Base-by-base conservation (phyloP, 2,797 vertebrate species). In the Squalus acanthias region DNA sequence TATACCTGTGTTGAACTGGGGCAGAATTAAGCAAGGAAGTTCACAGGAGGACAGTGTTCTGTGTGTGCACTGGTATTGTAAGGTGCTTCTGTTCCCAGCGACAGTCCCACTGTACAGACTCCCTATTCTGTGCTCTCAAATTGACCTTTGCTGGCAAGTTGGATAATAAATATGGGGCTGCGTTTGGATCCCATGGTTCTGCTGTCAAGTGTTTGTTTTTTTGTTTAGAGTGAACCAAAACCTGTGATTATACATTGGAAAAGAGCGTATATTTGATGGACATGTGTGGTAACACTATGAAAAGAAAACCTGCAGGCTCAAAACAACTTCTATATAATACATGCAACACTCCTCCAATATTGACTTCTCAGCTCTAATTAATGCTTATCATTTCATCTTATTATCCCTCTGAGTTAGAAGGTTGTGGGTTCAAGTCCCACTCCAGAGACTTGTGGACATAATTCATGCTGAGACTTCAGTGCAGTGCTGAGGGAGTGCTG, bases 231-330 rank as follows among this genome's bases (percentile, higher is more conserved):
- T 8, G 60, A 92, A 92, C 60, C 33, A 92, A 92, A n/a, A 17
- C 46, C 93, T 95, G 22, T 93, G 92, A 94, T 94, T 94, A 94
- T 53, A 72, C 22, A 72, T 46, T 46, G 65, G 60, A 89, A 89
- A 57, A 29, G 29, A 29, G 15, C 6, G 46, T 85, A 7, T 50
- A 50, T 85, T 46, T 89, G 53, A 60, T 60, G 87, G 26, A 24
- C 26, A 60, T 60, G 50, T 89, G 87, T 50, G 39, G 39, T 82
- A 17, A 20, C 57, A 60, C 53, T 33, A 60, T 24, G 65, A 15
- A 70, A 69, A 53, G 20, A 24, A 70, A 95, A 29, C 39, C 39
- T 50, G 9, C 57, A 39, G 60, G 85, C 57, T 65, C 89, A 33
- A 65, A 95, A 72, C 65, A 70, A 70, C 20, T 69, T 50, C 9